Conservation (phyloP, 2,113 vertebrate genomes). For the Petaurus breviceps region DNA sequence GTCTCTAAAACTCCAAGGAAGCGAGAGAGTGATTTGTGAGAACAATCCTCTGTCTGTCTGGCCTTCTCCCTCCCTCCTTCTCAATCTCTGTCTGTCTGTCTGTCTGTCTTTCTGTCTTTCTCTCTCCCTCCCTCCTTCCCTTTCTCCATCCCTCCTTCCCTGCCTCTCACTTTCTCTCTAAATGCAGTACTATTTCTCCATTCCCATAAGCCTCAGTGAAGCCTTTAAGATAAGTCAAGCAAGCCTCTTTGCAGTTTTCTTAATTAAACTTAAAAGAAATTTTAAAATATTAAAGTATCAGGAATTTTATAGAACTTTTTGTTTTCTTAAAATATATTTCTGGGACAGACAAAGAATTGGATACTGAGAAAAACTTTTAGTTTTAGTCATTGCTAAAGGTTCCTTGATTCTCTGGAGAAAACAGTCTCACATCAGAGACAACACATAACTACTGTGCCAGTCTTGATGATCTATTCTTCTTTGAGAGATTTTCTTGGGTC, state of each 20-base stretch:
- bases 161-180: no score
- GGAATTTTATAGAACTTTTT: constrained; percentile 16
- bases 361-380: neutral
- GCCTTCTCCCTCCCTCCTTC: no score
- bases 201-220: neutral
- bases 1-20: constrained; percentile 1
- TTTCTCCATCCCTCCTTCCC: no score
- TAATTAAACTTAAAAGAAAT: constrained; percentile 1
- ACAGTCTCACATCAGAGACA: neutral
- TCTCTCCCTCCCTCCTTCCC: no score
- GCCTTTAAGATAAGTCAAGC: constrained; percentile 2
- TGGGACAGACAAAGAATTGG: neutral
- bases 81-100: no score
- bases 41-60: fast-evolving
- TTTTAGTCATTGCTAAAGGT: neutral
- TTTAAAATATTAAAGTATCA: constrained; percentile 12
- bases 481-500: neutral
- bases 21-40: neutral
- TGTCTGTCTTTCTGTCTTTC: no score
- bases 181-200: no score
- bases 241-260: neutral
- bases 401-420: neutral
- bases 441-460: neutral
- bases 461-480: neutral
- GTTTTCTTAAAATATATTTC: constrained; percentile 27